These are phyloP conservation scores for Macrotus californicus DNA, from an alignment of 2,113 vertebrate species.

Conservation along the genomic window DNA sequence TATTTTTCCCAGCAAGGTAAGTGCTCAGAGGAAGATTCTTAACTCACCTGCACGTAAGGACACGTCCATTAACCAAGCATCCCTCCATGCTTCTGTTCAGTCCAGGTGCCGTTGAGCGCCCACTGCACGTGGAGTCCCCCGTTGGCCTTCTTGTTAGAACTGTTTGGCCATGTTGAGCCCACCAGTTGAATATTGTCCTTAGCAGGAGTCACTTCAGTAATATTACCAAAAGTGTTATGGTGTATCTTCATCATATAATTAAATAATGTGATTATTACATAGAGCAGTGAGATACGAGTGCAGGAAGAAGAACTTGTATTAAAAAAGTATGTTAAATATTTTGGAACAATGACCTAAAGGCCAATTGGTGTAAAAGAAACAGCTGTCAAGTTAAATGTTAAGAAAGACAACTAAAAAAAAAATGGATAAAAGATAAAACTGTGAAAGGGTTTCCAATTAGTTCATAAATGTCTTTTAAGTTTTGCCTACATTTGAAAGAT, in stretches of 20 bases:
- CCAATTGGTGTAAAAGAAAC: background rate
- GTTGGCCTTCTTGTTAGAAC: background rate
- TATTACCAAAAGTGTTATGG: background rate
- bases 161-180: rapidly evolving
- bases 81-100: background rate
- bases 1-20: background rate
- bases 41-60: background rate
- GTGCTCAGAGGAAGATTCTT: background rate
- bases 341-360: background rate
- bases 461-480: background rate
- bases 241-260: background rate
- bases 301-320: background rate
- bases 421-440: background rate
- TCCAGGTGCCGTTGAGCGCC: too few relatives aligned
- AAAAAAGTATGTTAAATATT: background rate
- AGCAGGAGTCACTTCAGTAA: background rate
- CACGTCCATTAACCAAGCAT: background rate
- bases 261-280: background rate
- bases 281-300: background rate
- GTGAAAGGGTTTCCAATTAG: background rate
- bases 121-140: rapidly evolving
- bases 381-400: background rate
- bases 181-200: background rate
- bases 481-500: background rate
- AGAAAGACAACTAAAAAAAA: background rate